These are phyloP conservation scores for Drosophila diplacantha DNA, from an alignment of 2,888 invertebrate genomes.

Conservation along the genomic window DNA sequence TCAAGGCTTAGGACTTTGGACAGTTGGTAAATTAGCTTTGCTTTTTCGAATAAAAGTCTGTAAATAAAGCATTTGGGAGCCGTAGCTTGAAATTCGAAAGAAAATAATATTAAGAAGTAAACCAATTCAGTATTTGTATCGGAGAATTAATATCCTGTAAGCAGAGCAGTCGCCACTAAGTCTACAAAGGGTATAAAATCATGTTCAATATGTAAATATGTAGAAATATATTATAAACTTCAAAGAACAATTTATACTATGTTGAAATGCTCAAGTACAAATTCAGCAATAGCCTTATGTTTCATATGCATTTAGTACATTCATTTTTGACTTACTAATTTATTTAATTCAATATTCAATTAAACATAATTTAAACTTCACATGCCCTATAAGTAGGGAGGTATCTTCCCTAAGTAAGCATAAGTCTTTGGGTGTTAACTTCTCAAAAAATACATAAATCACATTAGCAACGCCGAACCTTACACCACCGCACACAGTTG, in stretches of 20 bases:
- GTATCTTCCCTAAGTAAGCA: constrained; percentile 1
- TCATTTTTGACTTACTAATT: too few relatives aligned
- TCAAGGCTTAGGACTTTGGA: constrained; percentile 4
- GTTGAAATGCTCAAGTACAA: not conserved
- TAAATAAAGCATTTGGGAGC: not conserved
- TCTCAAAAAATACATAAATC: constrained; percentile 17
- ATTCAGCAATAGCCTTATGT: not conserved
- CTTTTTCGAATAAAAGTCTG: not conserved
- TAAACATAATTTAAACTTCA: not conserved
- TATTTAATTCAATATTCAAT: constrained; percentile 2
- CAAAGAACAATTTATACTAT: too few relatives aligned
- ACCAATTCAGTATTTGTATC: not conserved
- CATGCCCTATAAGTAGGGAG: not conserved
- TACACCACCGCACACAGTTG: not conserved
- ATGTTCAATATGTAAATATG: not conserved
- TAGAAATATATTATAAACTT: not conserved
- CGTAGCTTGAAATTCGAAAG: not conserved
- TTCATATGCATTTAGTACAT: too few relatives aligned
- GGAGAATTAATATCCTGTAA: not conserved
- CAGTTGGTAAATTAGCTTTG: constrained; percentile 4
- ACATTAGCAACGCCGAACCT: constrained; percentile 12
- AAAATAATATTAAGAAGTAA: not conserved
- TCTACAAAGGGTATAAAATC: not conserved
- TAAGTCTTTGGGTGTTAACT: constrained; percentile 17
- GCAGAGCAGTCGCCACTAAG: not conserved